Conservation (phyloP, 2,888 invertebrate genomes). For the Rhorus exstirpatorius region DNA sequence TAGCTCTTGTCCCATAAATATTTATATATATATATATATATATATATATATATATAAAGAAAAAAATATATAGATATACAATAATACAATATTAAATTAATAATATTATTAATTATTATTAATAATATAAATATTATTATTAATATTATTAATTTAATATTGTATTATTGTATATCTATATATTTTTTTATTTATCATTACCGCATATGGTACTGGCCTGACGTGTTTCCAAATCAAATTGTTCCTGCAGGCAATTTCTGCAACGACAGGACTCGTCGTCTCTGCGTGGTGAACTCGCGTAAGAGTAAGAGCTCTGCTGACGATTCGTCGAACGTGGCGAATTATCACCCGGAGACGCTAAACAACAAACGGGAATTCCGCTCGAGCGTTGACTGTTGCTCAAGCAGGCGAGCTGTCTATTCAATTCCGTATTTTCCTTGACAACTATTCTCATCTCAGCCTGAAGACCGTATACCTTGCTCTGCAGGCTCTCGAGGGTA, state of each 20-base stretch:
- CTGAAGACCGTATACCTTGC: slow-evolving; percentile 89
- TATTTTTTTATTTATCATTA: slow-evolving; percentile 52
- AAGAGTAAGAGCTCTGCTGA: slow-evolving; percentile 65
- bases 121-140: no score
- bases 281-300: slow-evolving; percentile 62
- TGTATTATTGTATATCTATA: neutral
- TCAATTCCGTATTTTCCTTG: slow-evolving; percentile 88
- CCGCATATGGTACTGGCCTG: slow-evolving; percentile 70
- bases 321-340: slow-evolving; percentile 65
- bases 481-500: slow-evolving; percentile 88
- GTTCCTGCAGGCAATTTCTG: slow-evolving; percentile 71
- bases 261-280: slow-evolving; percentile 76
- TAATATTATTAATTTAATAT: neutral
- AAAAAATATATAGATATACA: neutral
- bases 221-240: slow-evolving; percentile 67
- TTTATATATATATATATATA: no score
- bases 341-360: slow-evolving; percentile 71
- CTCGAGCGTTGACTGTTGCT: slow-evolving; percentile 73
- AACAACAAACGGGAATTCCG: slow-evolving; percentile 73
- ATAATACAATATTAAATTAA: neutral
- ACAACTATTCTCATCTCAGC: slow-evolving; percentile 89
- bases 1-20: no score
- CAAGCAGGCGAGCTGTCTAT: slow-evolving; percentile 86
- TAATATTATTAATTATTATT: no score
- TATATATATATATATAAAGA: no score